Evolutionary conservation across 2,113 vertebrate genomes (phyloP).

Genomic region (Actenoides lindsayi): DNA sequence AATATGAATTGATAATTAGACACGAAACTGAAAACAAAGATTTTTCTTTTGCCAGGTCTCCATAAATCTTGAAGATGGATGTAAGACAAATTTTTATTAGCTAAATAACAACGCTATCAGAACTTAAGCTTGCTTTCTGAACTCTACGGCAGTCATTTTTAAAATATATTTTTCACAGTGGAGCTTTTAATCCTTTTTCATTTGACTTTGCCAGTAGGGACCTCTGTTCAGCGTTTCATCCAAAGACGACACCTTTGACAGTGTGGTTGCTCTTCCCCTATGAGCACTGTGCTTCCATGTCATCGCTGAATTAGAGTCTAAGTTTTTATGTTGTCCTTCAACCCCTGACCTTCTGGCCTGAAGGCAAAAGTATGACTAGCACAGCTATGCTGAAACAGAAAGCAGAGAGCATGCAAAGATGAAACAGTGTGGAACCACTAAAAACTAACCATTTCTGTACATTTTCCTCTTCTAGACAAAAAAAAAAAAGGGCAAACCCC

Average conservation of each 20-base stretch:
- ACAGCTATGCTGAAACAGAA: not conserved
- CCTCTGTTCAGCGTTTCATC: constrained; percentile 44
- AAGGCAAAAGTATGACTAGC: constrained; percentile 21
- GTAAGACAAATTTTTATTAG: not conserved
- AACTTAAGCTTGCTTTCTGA: not conserved
- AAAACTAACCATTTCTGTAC: not conserved
- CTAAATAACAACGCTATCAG: not conserved
- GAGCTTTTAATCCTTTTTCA: constrained; percentile 31
- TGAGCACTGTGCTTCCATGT: not conserved
- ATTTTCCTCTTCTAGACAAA: not conserved
- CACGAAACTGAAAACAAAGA: not conserved
- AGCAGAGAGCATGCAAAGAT: not conserved
- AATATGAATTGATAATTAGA: not conserved
- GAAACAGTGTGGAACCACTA: not conserved
- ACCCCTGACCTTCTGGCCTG: constrained; percentile 33
- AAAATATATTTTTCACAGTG: not conserved
- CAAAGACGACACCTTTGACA: constrained; percentile 51
- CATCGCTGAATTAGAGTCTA: constrained; percentile 24
- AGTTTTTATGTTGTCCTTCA: constrained; percentile 52
- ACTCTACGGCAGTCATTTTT: not conserved
- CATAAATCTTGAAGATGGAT: not conserved
- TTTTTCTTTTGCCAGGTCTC: not conserved
- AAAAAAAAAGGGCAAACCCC: not conserved
- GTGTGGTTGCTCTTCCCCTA: constrained; percentile 19
- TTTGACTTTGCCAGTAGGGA: constrained; percentile 64